Conservation (phyloP, 2,113 vertebrate genomes). For the Saguinus imperator region DNA sequence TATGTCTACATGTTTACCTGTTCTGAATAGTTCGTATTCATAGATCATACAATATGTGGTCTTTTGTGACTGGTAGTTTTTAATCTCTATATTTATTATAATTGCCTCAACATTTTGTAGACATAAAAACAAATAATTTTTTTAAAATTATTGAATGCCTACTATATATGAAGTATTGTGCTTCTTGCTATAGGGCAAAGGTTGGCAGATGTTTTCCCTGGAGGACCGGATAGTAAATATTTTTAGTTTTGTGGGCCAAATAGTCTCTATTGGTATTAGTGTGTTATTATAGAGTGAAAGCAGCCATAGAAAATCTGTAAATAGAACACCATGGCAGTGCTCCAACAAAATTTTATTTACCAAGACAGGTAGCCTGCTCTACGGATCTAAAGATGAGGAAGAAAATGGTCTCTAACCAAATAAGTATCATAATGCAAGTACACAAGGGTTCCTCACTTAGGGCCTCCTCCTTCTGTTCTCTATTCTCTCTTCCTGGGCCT, state of each 20-base stretch:
- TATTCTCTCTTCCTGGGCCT: fast-evolving
- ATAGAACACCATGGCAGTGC: neutral
- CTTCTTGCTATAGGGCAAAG: neutral
- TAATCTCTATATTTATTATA: neutral
- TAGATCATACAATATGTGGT: neutral
- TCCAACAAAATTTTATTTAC: neutral
- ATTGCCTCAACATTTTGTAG: neutral
- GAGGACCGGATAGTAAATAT: neutral
- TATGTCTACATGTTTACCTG: neutral
- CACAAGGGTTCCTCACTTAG: too few relatives aligned
- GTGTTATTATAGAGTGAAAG: neutral
- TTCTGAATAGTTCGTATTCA: neutral
- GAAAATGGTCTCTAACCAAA: neutral
- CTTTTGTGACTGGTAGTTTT: neutral
- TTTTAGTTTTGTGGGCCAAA: neutral
- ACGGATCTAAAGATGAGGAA: neutral
- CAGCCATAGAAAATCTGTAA: neutral
- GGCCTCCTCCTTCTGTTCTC: too few relatives aligned
- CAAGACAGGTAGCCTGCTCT: neutral
- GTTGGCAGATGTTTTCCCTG: neutral
- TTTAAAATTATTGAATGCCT: neutral
- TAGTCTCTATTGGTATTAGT: neutral
- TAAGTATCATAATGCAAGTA: neutral
- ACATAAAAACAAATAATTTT: neutral
- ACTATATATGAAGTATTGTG: neutral